Percentiles rank a stretch among this genome's conserved stretches.
These are phyloP conservation scores for Pogonus chalceus DNA, from an alignment of 1,140 invertebrate species.

Conservation along the genomic window DNA sequence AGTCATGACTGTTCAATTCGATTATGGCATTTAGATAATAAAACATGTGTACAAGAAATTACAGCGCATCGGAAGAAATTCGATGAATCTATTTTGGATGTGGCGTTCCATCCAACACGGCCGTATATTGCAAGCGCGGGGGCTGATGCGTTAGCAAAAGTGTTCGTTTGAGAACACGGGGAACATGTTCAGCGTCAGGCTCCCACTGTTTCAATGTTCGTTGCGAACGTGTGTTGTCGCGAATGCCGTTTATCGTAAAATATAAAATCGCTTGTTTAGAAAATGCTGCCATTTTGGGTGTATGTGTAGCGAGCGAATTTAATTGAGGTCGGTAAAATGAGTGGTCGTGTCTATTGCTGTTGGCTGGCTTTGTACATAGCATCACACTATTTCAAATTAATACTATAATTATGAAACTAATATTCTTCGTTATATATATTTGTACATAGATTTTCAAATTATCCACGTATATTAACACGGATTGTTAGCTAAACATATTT, in stretches of 20 bases:
- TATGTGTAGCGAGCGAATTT: not conserved
- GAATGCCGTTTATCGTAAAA: not conserved
- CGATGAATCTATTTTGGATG: conserved; percentile 97
- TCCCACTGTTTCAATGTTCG: not conserved
- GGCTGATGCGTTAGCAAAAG: conserved; percentile 96
- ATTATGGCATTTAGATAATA: conserved; percentile 98
- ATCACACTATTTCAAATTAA: conserved; percentile 2
- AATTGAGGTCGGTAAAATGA: not conserved
- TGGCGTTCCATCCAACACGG: conserved; percentile 97
- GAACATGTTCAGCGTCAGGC: not conserved
- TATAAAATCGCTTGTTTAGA: not conserved
- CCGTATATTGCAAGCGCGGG: conserved; percentile 98
- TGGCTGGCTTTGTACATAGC: not conserved
- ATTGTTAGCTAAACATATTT: too few species aligned
- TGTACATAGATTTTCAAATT: conserved; percentile 1
- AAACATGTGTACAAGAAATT: conserved; percentile 98
- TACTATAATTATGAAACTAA: not conserved
- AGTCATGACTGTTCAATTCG: conserved; percentile 98
- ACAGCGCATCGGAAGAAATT: conserved; percentile 99
- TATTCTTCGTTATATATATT: not conserved
- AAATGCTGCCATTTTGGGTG: not conserved
- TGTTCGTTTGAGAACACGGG: conserved; percentile 63
- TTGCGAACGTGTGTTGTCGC: not conserved
- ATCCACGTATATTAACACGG: too few species aligned
- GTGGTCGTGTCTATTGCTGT: not conserved